These are phyloP conservation scores for Mirounga angustirostris DNA, from an alignment of 2,113 vertebrate species.

Conservation along the genomic window DNA sequence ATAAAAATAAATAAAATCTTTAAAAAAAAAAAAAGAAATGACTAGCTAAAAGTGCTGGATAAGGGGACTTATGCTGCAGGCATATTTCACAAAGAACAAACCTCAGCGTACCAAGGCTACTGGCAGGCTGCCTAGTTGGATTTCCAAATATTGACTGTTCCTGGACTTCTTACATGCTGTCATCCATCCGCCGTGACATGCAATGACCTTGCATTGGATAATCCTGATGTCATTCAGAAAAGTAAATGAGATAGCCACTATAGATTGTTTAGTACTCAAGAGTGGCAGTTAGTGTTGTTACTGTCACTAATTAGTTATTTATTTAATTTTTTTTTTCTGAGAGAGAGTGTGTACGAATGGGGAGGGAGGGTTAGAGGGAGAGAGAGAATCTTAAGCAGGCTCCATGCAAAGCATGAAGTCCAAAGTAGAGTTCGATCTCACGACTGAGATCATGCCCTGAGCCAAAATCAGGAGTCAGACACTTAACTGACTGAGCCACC, in stretches of 20 bases:
- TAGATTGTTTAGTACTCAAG: not conserved
- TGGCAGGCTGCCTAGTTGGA: not conserved
- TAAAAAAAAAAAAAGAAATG: not conserved
- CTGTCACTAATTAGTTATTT: no score
- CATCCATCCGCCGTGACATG: not conserved
- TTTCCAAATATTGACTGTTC: slow-evolving; percentile 19
- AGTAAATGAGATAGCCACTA: not conserved
- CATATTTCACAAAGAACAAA: not conserved
- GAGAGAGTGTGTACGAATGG: no score
- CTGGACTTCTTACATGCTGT: not conserved
- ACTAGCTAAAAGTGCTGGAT: not conserved
- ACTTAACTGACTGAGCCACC: not conserved
- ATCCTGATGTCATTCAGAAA: not conserved
- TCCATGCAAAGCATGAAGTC: no score
- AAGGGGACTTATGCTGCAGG: not conserved
- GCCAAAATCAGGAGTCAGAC: not conserved
- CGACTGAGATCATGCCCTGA: no score
- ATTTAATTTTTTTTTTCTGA: no score
- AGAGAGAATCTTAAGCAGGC: no score
- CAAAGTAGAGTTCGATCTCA: no score
- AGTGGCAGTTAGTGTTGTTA: not conserved
- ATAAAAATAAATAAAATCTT: no score
- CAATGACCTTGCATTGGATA: not conserved
- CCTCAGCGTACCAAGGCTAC: not conserved
- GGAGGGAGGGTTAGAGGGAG: no score